phyloP scores from a whole-genome alignment of 2,888 invertebrate genomes.

The Protodeltote pygarga region DNA sequence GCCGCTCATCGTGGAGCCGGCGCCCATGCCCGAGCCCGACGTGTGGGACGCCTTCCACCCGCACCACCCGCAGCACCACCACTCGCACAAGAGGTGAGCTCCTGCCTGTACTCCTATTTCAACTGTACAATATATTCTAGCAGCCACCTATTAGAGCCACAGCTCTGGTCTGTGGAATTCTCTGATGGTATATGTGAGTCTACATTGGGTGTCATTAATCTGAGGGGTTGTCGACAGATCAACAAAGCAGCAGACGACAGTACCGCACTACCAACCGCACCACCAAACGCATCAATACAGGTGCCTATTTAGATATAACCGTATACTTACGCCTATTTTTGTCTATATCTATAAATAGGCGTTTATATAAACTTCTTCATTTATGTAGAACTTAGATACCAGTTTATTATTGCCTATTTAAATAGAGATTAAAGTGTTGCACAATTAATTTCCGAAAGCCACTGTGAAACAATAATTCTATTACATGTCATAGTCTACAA shows the following conservation, averaged over 20 bases:
- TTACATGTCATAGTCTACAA: no score
- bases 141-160: neutral
- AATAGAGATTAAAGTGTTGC: no score
- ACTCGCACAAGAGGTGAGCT: slow-evolving; percentile 74
- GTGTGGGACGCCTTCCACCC: slow-evolving; percentile 77
- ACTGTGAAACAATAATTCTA: neutral
- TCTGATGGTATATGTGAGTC: no score
- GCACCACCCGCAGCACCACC: slow-evolving; percentile 71
- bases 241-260: slow-evolving; percentile 80
- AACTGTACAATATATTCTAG: neutral
- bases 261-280: slow-evolving; percentile 81
- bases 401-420: no score
- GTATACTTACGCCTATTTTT: neutral
- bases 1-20: slow-evolving; percentile 94
- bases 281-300: slow-evolving; percentile 85
- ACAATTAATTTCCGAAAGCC: neutral
- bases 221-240: slow-evolving; percentile 70
- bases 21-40: slow-evolving; percentile 78
- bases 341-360: no score
- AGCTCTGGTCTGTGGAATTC: no score
- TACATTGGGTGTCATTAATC: slow-evolving; percentile 10
- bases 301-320: slow-evolving; percentile 55
- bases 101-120: no score
- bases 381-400: no score
- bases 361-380: no score